Percentiles rank a stretch among this genome's conserved stretches.
Evolutionary conservation across 2,797 vertebrate species (phyloP).

Genomic region (Sorex maritimensis): DNA sequence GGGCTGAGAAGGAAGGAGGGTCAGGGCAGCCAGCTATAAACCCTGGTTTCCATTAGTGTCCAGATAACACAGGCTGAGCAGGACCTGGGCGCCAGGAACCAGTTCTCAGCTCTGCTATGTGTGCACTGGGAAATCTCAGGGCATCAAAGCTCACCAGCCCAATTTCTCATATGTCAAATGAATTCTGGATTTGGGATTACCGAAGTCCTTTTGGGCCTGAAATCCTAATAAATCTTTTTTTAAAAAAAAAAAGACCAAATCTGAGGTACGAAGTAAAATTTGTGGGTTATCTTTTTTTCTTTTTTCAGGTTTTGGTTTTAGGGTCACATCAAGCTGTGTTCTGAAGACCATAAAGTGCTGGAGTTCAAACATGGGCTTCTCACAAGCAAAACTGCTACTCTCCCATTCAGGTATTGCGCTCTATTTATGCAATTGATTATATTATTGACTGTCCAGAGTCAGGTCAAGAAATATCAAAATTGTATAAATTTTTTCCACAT

Average conservation of each 20-base stretch:
- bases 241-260: background rate
- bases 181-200: background rate
- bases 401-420: no score
- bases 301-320: no score
- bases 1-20: background rate
- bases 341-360: no score
- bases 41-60: background rate
- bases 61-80: background rate
- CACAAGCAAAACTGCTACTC: no score
- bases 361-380: no score
- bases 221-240: background rate
- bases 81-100: background rate
- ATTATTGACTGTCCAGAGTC: constrained; percentile 15
- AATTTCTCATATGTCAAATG: background rate
- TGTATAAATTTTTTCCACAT: constrained; percentile 18
- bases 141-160: background rate
- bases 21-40: background rate
- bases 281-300: background rate
- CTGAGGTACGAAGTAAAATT: constrained; percentile 23
- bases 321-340: no score
- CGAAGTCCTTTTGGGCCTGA: background rate
- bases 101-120: background rate
- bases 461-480: constrained; percentile 42
- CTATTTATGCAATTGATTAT: background rate
- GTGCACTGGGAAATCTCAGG: background rate